These are phyloP conservation scores for Phoxinus dragarum DNA, from an alignment of 2,797 vertebrate genomes.

Conservation along the genomic window DNA sequence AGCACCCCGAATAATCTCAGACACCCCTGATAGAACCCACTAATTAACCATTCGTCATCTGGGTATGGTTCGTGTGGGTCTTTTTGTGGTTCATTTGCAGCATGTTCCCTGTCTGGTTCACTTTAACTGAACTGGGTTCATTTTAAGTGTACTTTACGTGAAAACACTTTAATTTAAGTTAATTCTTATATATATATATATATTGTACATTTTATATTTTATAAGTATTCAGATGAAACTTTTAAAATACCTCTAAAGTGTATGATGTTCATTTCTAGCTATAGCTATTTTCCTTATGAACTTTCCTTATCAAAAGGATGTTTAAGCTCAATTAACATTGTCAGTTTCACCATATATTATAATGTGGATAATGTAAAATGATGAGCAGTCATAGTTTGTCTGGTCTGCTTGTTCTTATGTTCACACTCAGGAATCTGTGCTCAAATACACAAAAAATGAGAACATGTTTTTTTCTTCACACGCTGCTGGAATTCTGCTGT, in stretches of 20 bases:
- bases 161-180: neutral
- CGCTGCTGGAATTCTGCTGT: conserved; percentile 31
- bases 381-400: neutral
- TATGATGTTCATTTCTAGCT: neutral
- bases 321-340: neutral
- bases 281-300: neutral
- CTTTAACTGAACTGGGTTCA: neutral
- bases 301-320: neutral
- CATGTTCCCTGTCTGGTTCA: neutral
- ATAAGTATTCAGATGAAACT: neutral
- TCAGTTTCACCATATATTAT: neutral
- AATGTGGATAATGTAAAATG: neutral
- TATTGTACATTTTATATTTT: neutral
- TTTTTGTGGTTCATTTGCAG: neutral
- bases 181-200: neutral
- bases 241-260: neutral
- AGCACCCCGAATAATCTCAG: neutral
- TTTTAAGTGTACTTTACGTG: neutral
- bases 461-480: conserved; percentile 36
- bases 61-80: neutral
- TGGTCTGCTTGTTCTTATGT: conserved; percentile 13
- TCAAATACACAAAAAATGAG: conserved; percentile 58
- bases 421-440: conserved; percentile 4
- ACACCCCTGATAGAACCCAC: neutral
- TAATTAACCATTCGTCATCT: neutral